Conservation (phyloP, 2,888 invertebrate genomes). For the Lamellibrachia columna region DNA sequence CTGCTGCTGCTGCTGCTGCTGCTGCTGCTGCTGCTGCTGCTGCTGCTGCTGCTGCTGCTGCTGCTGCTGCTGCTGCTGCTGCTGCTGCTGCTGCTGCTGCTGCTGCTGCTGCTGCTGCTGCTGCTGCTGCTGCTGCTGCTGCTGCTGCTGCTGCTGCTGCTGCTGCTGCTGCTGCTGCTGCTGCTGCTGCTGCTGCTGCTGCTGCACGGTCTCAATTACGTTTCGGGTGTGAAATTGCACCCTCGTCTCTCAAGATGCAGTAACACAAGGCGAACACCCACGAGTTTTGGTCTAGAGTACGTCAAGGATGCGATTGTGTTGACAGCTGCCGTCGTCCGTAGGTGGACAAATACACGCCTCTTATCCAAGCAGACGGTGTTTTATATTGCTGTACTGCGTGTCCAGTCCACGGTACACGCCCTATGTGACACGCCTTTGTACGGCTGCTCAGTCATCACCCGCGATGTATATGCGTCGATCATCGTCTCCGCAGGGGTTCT, state of each 20-base stretch:
- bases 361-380: neutral
- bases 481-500: neutral
- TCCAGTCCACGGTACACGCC: neutral
- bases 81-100: too few relatives aligned
- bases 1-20: too few relatives aligned
- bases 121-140: too few relatives aligned
- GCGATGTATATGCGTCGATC: neutral
- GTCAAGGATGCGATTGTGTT: neutral
- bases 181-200: too few relatives aligned
- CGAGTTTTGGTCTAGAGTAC: constrained; percentile 1
- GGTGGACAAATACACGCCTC: neutral
- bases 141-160: too few relatives aligned
- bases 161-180: too few relatives aligned
- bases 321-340: neutral
- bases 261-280: neutral
- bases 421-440: neutral
- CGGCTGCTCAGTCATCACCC: neutral
- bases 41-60: too few relatives aligned
- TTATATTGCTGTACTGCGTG: neutral
- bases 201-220: neutral
- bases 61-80: too few relatives aligned
- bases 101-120: too few relatives aligned
- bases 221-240: neutral
- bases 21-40: too few relatives aligned
- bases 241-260: neutral